Percentiles rank a stretch among this genome's conserved stretches.
Conservation (phyloP, 1,140 invertebrate genomes). For the Atta texana region DNA sequence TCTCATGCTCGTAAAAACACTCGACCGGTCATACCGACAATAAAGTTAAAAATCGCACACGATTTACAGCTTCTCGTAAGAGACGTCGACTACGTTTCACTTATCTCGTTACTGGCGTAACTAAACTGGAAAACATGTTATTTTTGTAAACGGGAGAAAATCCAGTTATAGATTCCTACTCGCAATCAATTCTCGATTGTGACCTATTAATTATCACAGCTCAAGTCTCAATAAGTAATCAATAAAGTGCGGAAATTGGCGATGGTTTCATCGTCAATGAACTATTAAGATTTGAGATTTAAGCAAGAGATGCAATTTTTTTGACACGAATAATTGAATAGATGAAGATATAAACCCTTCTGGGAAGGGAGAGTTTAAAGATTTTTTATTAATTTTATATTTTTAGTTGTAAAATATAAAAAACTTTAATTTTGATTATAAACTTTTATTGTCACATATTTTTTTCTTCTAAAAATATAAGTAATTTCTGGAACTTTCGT, state of each 20-base stretch:
- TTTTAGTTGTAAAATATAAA: no score
- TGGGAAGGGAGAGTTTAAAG: no score
- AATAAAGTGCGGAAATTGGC: not conserved
- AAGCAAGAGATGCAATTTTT: not conserved
- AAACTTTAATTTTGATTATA: no score
- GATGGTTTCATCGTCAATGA: not conserved
- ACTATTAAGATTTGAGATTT: not conserved
- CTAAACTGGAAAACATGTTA: conserved; percentile 30
- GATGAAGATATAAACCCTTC: not conserved
- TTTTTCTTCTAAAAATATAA: no score
- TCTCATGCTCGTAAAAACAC: conserved; percentile 30
- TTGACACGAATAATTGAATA: not conserved
- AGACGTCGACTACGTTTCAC: conserved; percentile 17
- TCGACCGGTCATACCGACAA: not conserved
- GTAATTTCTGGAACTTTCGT: no score
- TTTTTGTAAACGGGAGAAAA: conserved; percentile 31
- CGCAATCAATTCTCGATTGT: conserved; percentile 5
- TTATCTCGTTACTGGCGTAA: conserved; percentile 21
- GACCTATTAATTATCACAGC: conserved; percentile 35
- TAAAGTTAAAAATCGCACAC: conserved; percentile 21
- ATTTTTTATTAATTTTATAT: no score
- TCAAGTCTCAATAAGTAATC: conserved; percentile 24
- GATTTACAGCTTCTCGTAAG: conserved; percentile 13
- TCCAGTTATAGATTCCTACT: conserved; percentile 26
- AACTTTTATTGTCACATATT: no score